These are phyloP conservation scores for Gobius niger DNA, from an alignment of 2,113 vertebrate genomes.

Conservation along the genomic window DNA sequence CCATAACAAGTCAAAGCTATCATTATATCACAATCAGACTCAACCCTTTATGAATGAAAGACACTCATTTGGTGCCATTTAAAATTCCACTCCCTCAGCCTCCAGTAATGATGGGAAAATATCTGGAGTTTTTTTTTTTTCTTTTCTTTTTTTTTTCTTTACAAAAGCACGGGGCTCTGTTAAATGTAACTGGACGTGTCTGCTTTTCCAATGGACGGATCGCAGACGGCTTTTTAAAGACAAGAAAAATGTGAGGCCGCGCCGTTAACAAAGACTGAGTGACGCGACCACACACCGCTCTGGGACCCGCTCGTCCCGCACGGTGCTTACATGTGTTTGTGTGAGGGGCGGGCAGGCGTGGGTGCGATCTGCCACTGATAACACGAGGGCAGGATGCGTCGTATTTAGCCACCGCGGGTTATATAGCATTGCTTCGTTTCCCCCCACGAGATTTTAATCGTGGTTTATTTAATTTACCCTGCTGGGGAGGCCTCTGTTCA, in stretches of 20 bases:
- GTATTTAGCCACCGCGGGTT: neutral
- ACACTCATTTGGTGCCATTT: neutral
- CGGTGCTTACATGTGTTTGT: conserved; percentile 22
- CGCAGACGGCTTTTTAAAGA: conserved; percentile 45
- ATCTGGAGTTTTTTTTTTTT: neutral
- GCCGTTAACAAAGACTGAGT: conserved; percentile 51
- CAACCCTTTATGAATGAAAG: neutral
- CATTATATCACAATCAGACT: neutral
- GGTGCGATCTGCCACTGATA: conserved; percentile 45
- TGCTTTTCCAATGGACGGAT: conserved; percentile 49
- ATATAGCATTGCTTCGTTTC: conserved; percentile 20
- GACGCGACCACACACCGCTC: conserved; percentile 63
- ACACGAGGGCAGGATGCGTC: conserved; percentile 14
- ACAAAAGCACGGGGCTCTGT: conserved; percentile 9
- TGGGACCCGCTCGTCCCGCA: conserved; percentile 14
- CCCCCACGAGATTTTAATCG: conserved; percentile 30
- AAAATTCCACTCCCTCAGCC: conserved; percentile 1
- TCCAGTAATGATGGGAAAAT: conserved; percentile 6
- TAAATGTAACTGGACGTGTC: conserved; percentile 41
- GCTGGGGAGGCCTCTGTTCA: neutral
- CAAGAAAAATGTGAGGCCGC: conserved; percentile 52
- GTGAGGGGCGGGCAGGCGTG: conserved; percentile 3
- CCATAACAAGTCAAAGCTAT: neutral
- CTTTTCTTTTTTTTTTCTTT: neutral
- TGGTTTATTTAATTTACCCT: conserved; percentile 27